Evolutionary conservation across 2,113 vertebrate genomes (phyloP), one percentile per base, ranked within the genome.

Genomic region (Sterrhoptilus dennistouni): DNA sequence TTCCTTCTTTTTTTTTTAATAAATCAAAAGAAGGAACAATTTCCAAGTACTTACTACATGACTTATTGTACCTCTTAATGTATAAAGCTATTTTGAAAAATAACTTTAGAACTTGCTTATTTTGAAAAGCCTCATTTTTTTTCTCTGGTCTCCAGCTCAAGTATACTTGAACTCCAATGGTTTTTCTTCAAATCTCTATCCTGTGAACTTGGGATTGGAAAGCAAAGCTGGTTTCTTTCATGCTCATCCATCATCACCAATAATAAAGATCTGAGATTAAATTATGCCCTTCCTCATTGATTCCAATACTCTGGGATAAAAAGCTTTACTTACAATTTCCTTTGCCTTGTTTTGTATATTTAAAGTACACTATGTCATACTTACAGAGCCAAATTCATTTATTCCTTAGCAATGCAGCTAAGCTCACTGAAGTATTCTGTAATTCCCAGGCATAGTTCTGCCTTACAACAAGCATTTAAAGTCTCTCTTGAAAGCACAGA

Each of bases 311-410:
- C 52, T 47, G 42, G 91, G 94, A 95, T 97, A 90, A 95, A 95
- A 83, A 91, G 91, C 81, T 95, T 95, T 95, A 93, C 56, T 94
- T 87, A 90, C 52, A 95, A 94, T 97, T 96, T 96, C 91, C 83
- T 95, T 87, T 87, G 60, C 53, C 89, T 82, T 78, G 42, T 78
- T 89, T 72, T 90, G 50, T 79, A 64, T 82, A 92, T 66, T 92
- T 66, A 29, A 91, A 95, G 61, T 71, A 75, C 35, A 35, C 53
- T 71, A 56, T 82, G 53, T 87, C 87, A 95, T 92, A 84, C 64
- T 70, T 44, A 78, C 9, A 75, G 35, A 89, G 53, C 77, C 81
- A 92, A 97, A 95, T 75, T 91, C 44, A 94, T 89, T 91, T 94
- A 93, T 79, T 95, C 72, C 44, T 56, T 81, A 93, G 69, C 27